Evolutionary conservation across 2,888 invertebrate genomes (phyloP), one percentile per base, ranked within the genome.

Genomic region (Nomada goodeniana): DNA sequence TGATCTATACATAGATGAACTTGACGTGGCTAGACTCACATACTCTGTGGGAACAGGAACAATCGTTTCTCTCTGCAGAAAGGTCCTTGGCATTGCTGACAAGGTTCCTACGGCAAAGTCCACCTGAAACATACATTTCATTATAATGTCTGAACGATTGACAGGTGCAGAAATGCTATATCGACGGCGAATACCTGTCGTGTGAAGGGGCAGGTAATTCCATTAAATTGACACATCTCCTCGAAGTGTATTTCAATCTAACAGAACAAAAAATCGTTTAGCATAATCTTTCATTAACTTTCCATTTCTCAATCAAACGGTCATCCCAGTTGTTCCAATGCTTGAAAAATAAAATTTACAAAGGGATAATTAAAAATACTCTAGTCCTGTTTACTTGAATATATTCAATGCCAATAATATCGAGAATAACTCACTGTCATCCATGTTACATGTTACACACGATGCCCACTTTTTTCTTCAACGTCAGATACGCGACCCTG

Each of bases 21-120:
- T 83, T 81, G 77, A 82, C 68, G 68, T 60, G 74, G 55, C 68
- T 78, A 75, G 71, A 69, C 76, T 77, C 52, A 64, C 13, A 67
- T 59, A 50, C 50, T 47, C 53, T 68, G 73, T 50, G 59, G 55
- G 80, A 86, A 84, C 53, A 80, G 42, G 73, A 86, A 84, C 80
- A 82, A 82, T 84, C 70, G 73, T 52, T 70, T 79, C 61, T 67
- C 59, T 75, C 52, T 44, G 47, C 13, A 53, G 69, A 81, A 75
- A 75, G 72, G 72, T 81, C 84, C 86, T 84, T 86, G 86, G 60
- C 86, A 84, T 73, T 84, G 84, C 75, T 29, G 71, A 42, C 55
- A 55, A 79, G 63, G 68, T 78, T 75, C 57, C 59, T 67, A 10
- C 57, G 15, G 53, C 47, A 55, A 70, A 78, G 61, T 78, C 67